Percentiles rank a stretch among this genome's conserved stretches.
phyloP scores from a whole-genome alignment of 2,888 invertebrate species.

The Acrocera orbiculus region DNA sequence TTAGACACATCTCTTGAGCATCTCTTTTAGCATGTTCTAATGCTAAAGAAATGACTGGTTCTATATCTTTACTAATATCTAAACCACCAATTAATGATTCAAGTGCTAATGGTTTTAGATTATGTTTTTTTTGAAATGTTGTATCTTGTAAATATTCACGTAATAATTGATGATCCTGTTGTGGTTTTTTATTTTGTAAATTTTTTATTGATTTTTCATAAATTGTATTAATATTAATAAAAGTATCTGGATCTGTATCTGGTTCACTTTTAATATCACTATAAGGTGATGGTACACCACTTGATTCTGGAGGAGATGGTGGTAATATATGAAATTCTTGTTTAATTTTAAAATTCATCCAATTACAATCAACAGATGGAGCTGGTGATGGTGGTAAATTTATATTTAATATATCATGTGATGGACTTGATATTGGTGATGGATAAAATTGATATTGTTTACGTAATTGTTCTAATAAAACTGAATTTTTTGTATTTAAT shows the following conservation, averaged over 20 bases:
- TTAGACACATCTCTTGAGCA: constrained; percentile 66
- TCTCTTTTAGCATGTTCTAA: constrained; percentile 75
- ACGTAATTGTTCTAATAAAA: constrained; percentile 16
- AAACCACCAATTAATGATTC: constrained; percentile 38
- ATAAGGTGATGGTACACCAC: constrained; percentile 36
- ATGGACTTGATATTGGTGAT: constrained; percentile 26
- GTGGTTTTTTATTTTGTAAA: constrained; percentile 13
- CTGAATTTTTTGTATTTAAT: constrained; percentile 6
- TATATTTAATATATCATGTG: constrained; percentile 22
- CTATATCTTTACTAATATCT: constrained; percentile 55
- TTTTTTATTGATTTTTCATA: constrained; percentile 17
- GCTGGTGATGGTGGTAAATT: constrained; percentile 20
- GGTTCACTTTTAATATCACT: constrained; percentile 29
- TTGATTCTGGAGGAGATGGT: constrained; percentile 43
- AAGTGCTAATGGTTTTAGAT: constrained; percentile 60
- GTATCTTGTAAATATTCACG: constrained; percentile 70
- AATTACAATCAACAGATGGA: constrained; percentile 22
- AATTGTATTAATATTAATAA: constrained; percentile 25
- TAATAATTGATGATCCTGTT: constrained; percentile 55
- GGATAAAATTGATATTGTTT: constrained; percentile 18
- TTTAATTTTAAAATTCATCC: constrained; percentile 25
- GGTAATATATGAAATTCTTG: constrained; percentile 36
- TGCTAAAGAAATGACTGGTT: constrained; percentile 66
- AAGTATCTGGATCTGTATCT: constrained; percentile 24
- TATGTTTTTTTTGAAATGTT: constrained; percentile 67